These are phyloP conservation scores for Limnephilus rhombicus DNA, from an alignment of 2,888 invertebrate species.

Conservation along the genomic window DNA sequence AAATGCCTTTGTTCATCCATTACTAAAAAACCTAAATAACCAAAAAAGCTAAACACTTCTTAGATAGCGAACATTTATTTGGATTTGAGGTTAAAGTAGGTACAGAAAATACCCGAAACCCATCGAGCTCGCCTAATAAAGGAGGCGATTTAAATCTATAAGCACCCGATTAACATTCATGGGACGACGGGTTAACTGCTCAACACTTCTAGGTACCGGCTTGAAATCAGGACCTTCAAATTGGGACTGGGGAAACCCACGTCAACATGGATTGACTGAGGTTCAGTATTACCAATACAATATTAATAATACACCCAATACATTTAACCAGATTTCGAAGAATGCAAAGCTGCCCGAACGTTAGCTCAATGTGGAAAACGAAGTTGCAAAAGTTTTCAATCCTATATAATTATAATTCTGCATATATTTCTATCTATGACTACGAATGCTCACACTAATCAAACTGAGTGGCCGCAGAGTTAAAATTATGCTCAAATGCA, in stretches of 20 bases:
- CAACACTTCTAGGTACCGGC: not conserved
- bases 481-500: not conserved
- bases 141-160: not conserved
- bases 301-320: not conserved
- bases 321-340: no score
- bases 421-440: no score
- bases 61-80: not conserved
- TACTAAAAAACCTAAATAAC: not conserved
- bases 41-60: not conserved
- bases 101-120: not conserved
- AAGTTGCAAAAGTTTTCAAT: not conserved
- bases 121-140: not conserved
- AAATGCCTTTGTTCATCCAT: not conserved
- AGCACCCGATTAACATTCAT: not conserved
- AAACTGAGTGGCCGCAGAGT: not conserved
- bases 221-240: not conserved
- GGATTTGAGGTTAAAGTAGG: not conserved
- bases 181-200: not conserved
- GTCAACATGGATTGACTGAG: not conserved
- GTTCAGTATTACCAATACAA: not conserved
- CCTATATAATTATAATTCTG: no score
- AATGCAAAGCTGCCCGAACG: no score
- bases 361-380: no score
- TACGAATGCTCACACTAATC: not conserved
- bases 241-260: not conserved